Percentiles rank a stretch among this genome's conserved stretches.
Conservation (phyloP, 2,113 vertebrate genomes). For the Daubentonia madagascariensis region DNA sequence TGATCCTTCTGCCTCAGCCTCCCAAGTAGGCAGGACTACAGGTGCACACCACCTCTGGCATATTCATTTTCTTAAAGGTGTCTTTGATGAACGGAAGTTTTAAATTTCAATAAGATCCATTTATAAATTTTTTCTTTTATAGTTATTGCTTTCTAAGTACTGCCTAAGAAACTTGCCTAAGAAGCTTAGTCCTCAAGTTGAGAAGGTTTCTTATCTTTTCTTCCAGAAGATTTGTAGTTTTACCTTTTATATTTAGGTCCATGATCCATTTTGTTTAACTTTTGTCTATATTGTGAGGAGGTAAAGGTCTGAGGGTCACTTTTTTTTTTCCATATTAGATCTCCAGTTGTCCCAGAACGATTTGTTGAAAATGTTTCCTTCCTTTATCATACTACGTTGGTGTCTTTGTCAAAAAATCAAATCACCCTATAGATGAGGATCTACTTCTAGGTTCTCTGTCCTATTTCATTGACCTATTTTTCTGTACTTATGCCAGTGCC, state of each 20-base stretch:
- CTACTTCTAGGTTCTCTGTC: not conserved
- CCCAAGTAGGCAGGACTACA: not conserved
- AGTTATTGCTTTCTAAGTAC: conserved; percentile 1
- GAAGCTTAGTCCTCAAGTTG: not conserved
- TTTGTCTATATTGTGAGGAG: not conserved
- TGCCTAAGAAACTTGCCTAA: not conserved
- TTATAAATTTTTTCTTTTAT: not conserved
- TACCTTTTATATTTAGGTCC: not conserved
- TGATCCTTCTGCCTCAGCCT: not conserved
- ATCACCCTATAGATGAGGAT: not conserved
- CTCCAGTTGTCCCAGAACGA: not conserved
- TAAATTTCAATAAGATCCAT: not conserved
- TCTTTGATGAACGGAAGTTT: not conserved
- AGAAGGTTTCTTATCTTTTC: not conserved
- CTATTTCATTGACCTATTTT: not conserved
- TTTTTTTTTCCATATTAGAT: not conserved
- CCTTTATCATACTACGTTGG: not conserved
- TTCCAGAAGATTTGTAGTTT: not conserved
- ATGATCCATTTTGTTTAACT: not conserved
- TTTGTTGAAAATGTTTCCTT: not conserved
- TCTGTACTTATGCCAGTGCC: not conserved
- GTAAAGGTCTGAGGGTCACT: not conserved
- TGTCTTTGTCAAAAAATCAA: not conserved
- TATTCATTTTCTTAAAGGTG: not conserved
- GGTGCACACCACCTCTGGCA: not conserved